A percentile compares a stretch with the other conserved stretches of the same genome.
phyloP scores from a whole-genome alignment of 2,888 invertebrate genomes.

The Tricholauxania praeusta region DNA sequence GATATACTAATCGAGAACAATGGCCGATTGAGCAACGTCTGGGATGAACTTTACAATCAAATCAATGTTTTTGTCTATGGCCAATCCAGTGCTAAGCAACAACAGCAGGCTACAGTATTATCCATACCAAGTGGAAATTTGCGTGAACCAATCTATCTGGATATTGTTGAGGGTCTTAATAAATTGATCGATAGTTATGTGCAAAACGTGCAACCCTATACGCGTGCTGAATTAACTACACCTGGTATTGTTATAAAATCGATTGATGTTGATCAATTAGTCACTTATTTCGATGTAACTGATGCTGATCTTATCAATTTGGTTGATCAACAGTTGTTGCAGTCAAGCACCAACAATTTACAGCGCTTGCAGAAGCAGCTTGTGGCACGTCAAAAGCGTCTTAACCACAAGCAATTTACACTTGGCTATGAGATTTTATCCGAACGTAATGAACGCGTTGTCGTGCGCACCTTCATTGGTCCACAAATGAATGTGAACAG shows the following conservation, averaged over 20 bases:
- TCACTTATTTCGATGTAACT: conserved; percentile 76
- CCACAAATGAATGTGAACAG: conserved; percentile 74
- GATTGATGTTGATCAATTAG: conserved; percentile 73
- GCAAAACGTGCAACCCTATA: conserved; percentile 71
- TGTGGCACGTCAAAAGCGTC: conserved; percentile 73
- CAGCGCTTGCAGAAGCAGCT: conserved; percentile 49
- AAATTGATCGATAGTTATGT: conserved; percentile 73
- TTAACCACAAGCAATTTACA: conserved; percentile 77
- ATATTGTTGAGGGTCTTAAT: conserved; percentile 72
- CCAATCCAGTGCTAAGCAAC: conserved; percentile 74
- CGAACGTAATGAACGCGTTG: conserved; percentile 70
- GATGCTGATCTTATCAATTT: conserved; percentile 71
- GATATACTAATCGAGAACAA: conserved; percentile 27
- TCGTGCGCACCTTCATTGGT: conserved; percentile 75
- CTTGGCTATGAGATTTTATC: conserved; percentile 72
- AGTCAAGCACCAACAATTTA: conserved; percentile 52
- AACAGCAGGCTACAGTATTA: conserved; percentile 46
- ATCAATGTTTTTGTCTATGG: conserved; percentile 53
- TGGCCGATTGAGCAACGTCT: conserved; percentile 13
- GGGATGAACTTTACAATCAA: conserved; percentile 24
- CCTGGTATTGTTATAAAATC: conserved; percentile 72
- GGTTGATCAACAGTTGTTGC: conserved; percentile 55
- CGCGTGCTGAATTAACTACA: conserved; percentile 71
- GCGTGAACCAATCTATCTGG: conserved; percentile 79
- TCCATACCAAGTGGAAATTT: conserved; percentile 59